phyloP scores from a whole-genome alignment of 2,888 invertebrate genomes.

The Synanthedon tipuliformis region DNA sequence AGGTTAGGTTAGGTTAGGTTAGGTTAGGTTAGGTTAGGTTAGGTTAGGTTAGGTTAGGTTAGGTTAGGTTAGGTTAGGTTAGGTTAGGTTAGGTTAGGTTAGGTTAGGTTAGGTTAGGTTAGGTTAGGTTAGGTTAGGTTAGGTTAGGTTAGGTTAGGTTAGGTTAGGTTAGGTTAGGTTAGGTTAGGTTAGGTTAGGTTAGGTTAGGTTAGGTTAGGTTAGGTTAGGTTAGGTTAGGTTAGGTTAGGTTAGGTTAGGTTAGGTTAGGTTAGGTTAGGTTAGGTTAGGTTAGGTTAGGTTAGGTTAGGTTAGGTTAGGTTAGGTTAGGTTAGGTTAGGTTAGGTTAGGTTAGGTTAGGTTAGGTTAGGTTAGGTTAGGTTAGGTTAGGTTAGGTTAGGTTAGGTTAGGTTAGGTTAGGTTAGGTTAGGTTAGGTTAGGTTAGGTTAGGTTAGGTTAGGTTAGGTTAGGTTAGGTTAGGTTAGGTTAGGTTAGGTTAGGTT shows the following conservation, averaged over 20 bases:
- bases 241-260: background rate
- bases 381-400: background rate
- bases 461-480: background rate
- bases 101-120: no score
- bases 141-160: no score
- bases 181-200: background rate
- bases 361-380: background rate
- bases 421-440: background rate
- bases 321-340: background rate
- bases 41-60: no score
- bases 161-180: slow-evolving; percentile 1
- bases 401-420: background rate
- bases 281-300: background rate
- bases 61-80: no score
- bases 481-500: background rate
- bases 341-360: background rate
- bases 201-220: background rate
- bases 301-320: background rate
- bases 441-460: background rate
- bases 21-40: no score
- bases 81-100: no score
- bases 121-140: no score
- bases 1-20: no score
- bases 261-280: background rate
- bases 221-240: background rate